Evolutionary conservation across 2,113 vertebrate genomes (phyloP).

Genomic region (Amblyornis subalaris): DNA sequence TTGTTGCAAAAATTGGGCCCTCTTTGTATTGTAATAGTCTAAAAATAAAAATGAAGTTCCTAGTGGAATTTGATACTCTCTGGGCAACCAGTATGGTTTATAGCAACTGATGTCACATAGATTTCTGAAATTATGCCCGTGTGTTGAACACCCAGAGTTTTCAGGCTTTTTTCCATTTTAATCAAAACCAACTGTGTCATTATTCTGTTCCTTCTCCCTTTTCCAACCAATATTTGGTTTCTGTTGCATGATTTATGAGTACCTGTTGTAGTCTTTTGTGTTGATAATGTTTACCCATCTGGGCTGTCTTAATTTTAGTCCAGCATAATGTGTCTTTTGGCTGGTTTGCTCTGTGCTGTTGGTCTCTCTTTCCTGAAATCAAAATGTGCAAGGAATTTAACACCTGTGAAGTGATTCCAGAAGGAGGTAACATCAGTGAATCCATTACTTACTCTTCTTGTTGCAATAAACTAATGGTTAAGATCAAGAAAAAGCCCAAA

Average conservation of each 20-base stretch:
- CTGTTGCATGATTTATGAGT: slow-evolving; percentile 55
- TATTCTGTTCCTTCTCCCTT: background rate
- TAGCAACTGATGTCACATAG: slow-evolving; percentile 19
- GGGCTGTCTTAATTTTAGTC: slow-evolving; percentile 44
- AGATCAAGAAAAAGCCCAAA: background rate
- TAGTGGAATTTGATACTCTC: slow-evolving; percentile 21
- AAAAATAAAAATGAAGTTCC: slow-evolving; percentile 11
- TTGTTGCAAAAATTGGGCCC: background rate
- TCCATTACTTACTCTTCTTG: background rate
- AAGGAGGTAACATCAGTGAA: slow-evolving; percentile 23
- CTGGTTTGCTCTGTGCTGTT: background rate
- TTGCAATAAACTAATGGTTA: background rate
- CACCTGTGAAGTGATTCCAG: slow-evolving; percentile 42
- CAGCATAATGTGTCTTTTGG: slow-evolving; percentile 36
- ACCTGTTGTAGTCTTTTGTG: slow-evolving; percentile 44
- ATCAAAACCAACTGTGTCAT: slow-evolving; percentile 32
- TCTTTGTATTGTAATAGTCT: background rate
- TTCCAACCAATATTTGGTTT: slow-evolving; percentile 17
- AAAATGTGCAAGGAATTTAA: slow-evolving; percentile 33
- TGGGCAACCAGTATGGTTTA: background rate
- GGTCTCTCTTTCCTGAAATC: slow-evolving; percentile 14
- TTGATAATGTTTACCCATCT: slow-evolving; percentile 48
- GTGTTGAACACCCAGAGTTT: background rate
- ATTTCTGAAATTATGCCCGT: background rate
- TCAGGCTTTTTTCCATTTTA: slow-evolving; percentile 29